Evolutionary conservation across 2,797 vertebrate genomes (phyloP).

Genomic region (Pogoniulus pusillus): DNA sequence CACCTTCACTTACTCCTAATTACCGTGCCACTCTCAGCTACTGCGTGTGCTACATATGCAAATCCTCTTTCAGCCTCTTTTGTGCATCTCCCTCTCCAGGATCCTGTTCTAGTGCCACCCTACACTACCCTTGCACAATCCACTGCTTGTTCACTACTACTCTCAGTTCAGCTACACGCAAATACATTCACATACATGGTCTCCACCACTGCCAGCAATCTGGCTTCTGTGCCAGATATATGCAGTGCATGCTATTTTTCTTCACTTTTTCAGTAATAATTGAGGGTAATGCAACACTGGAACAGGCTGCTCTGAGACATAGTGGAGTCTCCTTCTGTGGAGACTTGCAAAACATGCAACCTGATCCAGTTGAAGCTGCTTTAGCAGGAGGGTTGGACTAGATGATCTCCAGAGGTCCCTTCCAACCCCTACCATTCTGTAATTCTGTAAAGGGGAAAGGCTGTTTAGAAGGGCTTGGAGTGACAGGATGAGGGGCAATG

Average conservation of each 20-base stretch:
- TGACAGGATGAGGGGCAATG: too few species aligned
- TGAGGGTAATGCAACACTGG: too few species aligned
- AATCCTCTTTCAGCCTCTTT: conserved; percentile 34
- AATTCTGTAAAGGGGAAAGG: too few species aligned
- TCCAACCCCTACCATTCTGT: too few species aligned
- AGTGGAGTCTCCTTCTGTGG: too few species aligned
- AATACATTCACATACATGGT: not conserved
- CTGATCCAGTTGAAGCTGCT: too few species aligned
- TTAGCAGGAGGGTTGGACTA: too few species aligned
- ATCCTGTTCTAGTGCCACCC: not conserved
- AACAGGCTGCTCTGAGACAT: too few species aligned
- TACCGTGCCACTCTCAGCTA: conserved; percentile 34
- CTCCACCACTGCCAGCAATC: not conserved
- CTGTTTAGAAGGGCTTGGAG: too few species aligned
- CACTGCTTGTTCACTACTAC: not conserved
- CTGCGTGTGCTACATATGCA: conserved; percentile 7
- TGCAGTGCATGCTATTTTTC: not conserved
- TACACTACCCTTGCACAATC: not conserved
- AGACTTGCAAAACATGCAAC: too few species aligned
- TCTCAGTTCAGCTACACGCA: not conserved
- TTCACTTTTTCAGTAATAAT: not conserved
- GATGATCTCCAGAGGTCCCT: too few species aligned
- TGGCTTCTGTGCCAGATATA: not conserved
- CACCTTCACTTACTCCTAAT: conserved; percentile 60
- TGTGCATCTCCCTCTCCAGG: not conserved